Evolutionary conservation across 2,113 vertebrate genomes (phyloP).

Genomic region (Caracal caracal): DNA sequence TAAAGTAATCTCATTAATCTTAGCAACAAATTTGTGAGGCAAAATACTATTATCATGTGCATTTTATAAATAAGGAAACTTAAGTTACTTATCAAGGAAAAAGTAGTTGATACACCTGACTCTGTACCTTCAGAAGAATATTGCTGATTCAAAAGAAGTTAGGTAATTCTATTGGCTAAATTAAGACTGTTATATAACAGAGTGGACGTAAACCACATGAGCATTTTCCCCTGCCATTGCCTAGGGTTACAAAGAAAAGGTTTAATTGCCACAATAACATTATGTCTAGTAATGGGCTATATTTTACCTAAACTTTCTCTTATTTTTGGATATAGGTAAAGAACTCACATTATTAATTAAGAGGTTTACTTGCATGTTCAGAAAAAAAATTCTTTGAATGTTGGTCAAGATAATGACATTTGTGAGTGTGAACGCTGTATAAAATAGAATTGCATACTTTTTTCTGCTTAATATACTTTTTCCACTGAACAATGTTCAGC

Average conservation of each 20-base stretch:
- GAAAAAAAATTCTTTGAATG: neutral
- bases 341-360: conserved; percentile 23
- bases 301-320: conserved; percentile 28
- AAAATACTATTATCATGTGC: neutral
- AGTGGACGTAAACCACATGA: neutral
- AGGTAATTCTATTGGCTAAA: conserved; percentile 15
- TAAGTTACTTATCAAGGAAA: conserved; percentile 27
- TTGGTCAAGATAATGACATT: conserved; percentile 4
- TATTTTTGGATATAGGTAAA: conserved; percentile 23
- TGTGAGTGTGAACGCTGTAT: neutral
- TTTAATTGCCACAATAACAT: neutral
- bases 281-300: neutral
- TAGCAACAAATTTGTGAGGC: neutral
- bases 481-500: neutral
- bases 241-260: conserved; percentile 22
- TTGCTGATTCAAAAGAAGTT: conserved; percentile 35
- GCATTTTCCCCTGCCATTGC: neutral
- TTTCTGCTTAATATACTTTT: conserved; percentile 17
- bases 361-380: conserved; percentile 32
- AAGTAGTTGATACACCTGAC: neutral
- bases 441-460: neutral
- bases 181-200: neutral
- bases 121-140: neutral
- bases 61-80: conserved; percentile 23
- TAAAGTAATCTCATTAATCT: neutral